phyloP scores from a whole-genome alignment of 2,113 vertebrate genomes.

The Gallinago jamesoni region DNA sequence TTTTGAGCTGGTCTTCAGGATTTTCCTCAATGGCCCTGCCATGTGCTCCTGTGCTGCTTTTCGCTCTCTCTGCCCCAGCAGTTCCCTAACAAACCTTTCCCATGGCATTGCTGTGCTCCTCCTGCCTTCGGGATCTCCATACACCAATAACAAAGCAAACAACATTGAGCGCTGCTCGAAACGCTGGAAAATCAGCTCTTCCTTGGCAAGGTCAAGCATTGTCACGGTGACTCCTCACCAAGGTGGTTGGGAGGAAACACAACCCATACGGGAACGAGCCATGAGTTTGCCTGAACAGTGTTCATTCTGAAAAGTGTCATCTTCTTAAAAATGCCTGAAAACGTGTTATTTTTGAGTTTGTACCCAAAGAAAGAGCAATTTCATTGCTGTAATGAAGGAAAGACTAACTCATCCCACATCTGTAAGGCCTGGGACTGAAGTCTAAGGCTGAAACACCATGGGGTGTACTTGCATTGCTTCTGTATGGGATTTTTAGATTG shows the following conservation, averaged over 20 bases:
- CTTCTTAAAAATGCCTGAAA: not conserved
- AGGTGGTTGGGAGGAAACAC: not conserved
- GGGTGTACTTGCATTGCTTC: rapidly evolving
- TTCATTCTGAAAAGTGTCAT: not conserved
- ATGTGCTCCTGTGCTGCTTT: not conserved
- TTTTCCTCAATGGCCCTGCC: not conserved
- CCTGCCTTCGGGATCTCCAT: not conserved
- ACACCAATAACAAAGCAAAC: not conserved
- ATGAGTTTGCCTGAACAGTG: rapidly evolving
- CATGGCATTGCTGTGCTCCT: not conserved
- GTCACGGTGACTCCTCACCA: not conserved
- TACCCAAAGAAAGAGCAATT: not conserved
- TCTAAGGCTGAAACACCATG: not conserved
- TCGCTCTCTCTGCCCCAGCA: not conserved
- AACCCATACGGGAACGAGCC: not conserved
- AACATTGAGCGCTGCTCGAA: not conserved
- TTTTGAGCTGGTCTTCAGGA: not conserved
- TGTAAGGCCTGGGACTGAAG: not conserved
- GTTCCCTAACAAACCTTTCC: not conserved
- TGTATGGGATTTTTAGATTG: not conserved
- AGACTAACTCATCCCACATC: not conserved
- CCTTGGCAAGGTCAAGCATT: not conserved
- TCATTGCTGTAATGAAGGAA: not conserved
- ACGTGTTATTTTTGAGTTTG: not conserved
- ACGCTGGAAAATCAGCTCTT: not conserved